These are phyloP conservation scores for Drosophila malerkotliana DNA, from an alignment of 1,140 invertebrate species.

Conservation along the genomic window DNA sequence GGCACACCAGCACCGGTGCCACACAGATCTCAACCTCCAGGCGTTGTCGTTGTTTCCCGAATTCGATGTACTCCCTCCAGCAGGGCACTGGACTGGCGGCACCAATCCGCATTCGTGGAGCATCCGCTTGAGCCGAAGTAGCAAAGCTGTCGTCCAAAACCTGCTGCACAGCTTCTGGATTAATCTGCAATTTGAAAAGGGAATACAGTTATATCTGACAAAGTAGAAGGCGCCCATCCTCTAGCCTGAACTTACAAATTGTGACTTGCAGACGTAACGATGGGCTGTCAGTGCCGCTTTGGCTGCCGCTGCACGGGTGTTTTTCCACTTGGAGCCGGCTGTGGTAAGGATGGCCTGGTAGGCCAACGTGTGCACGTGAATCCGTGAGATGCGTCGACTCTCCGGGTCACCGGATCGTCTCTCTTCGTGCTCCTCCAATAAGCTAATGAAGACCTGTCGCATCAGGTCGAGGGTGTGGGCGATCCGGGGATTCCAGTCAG, in stretches of 20 bases:
- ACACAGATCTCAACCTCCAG: slow-evolving; percentile 90
- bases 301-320: slow-evolving; percentile 91
- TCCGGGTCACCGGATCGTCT: slow-evolving; percentile 25
- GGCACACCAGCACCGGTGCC: slow-evolving; percentile 93
- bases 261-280: slow-evolving; percentile 92
- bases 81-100: slow-evolving; percentile 92
- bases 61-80: slow-evolving; percentile 89
- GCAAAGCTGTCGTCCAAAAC: slow-evolving; percentile 95
- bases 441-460: slow-evolving; percentile 89
- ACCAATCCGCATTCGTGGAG: slow-evolving; percentile 86
- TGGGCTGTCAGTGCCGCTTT: slow-evolving; percentile 94
- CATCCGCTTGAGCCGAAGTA: slow-evolving; percentile 85
- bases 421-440: slow-evolving; percentile 74
- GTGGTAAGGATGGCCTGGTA: slow-evolving; percentile 93
- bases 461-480: slow-evolving; percentile 93
- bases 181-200: slow-evolving; percentile 84
- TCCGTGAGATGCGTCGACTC: slow-evolving; percentile 87
- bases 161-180: slow-evolving; percentile 88
- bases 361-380: slow-evolving; percentile 94
- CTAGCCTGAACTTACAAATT: slow-evolving; percentile 84
- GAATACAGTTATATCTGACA: neutral
- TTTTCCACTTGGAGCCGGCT: slow-evolving; percentile 88
- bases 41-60: slow-evolving; percentile 70
- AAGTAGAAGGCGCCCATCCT: neutral
- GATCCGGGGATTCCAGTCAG: slow-evolving; percentile 92